These are phyloP conservation scores for Meloidogyne floridensis DNA, from an alignment of 1,140 invertebrate species.

Conservation along the genomic window DNA sequence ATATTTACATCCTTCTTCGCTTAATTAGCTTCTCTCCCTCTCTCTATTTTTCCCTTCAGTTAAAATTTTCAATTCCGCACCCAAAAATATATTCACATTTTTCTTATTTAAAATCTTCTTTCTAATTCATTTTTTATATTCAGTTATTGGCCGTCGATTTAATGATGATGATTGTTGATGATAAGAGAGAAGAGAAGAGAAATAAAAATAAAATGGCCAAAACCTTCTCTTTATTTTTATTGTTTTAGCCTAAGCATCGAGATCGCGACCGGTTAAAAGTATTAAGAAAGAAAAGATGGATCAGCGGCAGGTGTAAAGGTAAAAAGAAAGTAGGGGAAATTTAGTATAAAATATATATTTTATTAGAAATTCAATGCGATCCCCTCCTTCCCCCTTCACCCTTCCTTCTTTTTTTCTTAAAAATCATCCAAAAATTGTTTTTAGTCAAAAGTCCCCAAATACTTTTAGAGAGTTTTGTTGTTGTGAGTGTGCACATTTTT, in stretches of 20 bases:
- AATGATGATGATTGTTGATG: background rate
- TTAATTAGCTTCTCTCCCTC: too few relatives aligned
- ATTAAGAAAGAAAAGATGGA: background rate
- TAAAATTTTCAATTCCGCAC: background rate
- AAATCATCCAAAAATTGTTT: slow-evolving; percentile 2
- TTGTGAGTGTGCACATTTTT: slow-evolving; percentile 13
- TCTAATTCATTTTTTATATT: too few relatives aligned
- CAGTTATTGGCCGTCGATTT: background rate
- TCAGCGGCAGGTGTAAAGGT: slow-evolving; percentile 5
- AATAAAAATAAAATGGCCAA: background rate
- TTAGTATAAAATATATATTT: background rate
- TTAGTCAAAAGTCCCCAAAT: background rate
- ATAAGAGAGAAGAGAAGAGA: background rate
- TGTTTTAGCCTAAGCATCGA: background rate
- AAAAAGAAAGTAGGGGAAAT: background rate
- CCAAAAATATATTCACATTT: background rate
- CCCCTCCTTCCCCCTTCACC: background rate
- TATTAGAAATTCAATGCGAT: slow-evolving; percentile 9
- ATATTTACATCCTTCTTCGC: too few relatives aligned
- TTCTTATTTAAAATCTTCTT: background rate
- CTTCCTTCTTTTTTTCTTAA: background rate
- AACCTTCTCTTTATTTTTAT: background rate
- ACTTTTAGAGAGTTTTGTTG: background rate
- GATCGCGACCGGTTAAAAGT: background rate
- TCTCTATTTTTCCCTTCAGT: too few relatives aligned